Evolutionary conservation across 2,888 invertebrate genomes (phyloP).

Genomic region (Thera obeliscata): DNA sequence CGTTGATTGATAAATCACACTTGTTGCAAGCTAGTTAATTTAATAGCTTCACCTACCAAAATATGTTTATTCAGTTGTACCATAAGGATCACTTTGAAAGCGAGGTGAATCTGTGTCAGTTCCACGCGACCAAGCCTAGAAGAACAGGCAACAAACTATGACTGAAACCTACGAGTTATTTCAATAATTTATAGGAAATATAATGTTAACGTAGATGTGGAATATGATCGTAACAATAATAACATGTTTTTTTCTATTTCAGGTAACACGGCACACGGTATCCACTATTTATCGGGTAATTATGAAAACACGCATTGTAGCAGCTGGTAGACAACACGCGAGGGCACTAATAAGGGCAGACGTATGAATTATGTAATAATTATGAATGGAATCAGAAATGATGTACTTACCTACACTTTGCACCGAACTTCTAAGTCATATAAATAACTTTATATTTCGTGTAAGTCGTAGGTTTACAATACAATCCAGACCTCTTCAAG

Average conservation of each 20-base stretch:
- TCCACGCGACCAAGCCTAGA: too few relatives aligned
- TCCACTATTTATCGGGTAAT: conserved; percentile 41
- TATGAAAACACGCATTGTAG: conserved; percentile 35
- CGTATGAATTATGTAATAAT: conserved; percentile 13
- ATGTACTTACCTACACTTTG: background rate
- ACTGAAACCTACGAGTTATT: background rate
- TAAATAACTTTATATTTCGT: too few relatives aligned
- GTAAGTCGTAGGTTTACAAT: too few relatives aligned
- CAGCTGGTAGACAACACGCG: conserved; percentile 30
- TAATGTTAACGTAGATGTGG: background rate
- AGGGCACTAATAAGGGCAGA: conserved; percentile 26
- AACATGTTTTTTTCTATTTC: conserved; percentile 45
- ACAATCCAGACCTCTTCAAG: too few relatives aligned
- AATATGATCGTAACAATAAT: conserved; percentile 6
- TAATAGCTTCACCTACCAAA: too few relatives aligned
- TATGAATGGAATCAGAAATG: conserved; percentile 11
- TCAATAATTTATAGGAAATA: background rate
- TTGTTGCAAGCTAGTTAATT: too few relatives aligned
- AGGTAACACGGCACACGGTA: conserved; percentile 48
- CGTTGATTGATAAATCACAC: too few relatives aligned
- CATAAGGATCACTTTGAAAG: too few relatives aligned
- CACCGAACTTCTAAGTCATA: too few relatives aligned
- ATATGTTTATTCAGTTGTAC: too few relatives aligned
- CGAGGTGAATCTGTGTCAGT: too few relatives aligned
- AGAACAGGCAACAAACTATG: background rate